phyloP scores from a whole-genome alignment of 2,888 invertebrate species.

The Fragum sueziense region DNA sequence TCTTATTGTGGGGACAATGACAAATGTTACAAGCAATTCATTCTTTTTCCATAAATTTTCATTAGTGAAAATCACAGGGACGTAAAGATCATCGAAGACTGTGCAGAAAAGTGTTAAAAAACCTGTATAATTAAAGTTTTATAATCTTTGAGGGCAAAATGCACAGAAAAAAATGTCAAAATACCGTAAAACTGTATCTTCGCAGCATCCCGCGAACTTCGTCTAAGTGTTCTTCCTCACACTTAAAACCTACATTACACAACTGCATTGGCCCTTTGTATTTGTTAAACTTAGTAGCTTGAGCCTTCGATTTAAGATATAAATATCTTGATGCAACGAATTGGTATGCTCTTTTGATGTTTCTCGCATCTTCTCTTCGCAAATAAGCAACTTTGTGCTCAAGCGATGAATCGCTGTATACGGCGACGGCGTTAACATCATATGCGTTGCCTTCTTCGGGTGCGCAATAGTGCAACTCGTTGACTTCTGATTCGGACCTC shows the following conservation, averaged over 20 bases:
- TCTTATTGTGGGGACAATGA: too few species aligned
- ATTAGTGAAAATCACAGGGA: too few species aligned
- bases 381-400: too few species aligned
- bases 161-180: too few species aligned
- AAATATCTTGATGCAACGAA: background rate
- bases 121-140: too few species aligned
- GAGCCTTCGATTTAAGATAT: background rate
- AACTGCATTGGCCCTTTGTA: background rate
- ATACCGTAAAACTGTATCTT: too few species aligned
- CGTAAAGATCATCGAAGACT: too few species aligned
- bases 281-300: background rate
- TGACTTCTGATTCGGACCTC: background rate
- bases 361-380: background rate
- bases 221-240: background rate
- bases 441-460: background rate
- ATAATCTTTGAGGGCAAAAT: too few species aligned
- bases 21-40: too few species aligned
- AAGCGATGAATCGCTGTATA: background rate
- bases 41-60: too few species aligned
- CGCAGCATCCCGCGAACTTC: background rate
- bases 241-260: too few species aligned
- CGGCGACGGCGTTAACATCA: background rate
- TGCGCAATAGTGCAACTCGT: background rate
- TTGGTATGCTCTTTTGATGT: background rate
- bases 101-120: too few species aligned